These are phyloP conservation scores for Cotesia congregata DNA, from an alignment of 2,888 invertebrate species.

Conservation along the genomic window DNA sequence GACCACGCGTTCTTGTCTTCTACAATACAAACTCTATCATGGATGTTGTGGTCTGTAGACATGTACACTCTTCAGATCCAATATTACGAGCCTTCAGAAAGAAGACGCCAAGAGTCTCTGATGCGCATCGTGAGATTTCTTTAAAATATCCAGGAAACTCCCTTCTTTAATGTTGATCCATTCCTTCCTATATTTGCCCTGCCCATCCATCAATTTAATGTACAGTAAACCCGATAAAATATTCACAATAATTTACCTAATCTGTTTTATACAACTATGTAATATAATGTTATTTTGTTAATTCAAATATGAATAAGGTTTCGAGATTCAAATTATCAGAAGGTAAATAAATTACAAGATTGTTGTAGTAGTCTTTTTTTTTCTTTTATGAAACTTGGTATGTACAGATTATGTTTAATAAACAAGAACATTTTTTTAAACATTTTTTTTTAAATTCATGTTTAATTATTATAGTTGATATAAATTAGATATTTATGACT, in stretches of 20 bases:
- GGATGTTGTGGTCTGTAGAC: neutral
- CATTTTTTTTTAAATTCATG: too few relatives aligned
- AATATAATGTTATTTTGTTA: too few relatives aligned
- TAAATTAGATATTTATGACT: too few relatives aligned
- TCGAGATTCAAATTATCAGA: too few relatives aligned
- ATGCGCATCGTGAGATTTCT: constrained; percentile 22
- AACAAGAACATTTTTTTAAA: too few relatives aligned
- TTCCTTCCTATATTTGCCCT: constrained; percentile 17
- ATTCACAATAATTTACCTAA: neutral
- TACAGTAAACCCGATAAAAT: neutral
- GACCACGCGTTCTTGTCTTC: constrained; percentile 58
- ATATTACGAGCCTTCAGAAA: neutral
- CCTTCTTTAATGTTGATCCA: constrained; percentile 7
- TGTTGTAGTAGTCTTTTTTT: too few relatives aligned
- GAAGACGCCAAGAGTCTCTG: constrained; percentile 12
- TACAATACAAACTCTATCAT: constrained; percentile 28
- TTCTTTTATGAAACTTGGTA: too few relatives aligned
- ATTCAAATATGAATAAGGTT: too few relatives aligned
- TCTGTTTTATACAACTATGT: neutral
- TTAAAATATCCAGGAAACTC: constrained; percentile 25
- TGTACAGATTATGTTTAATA: too few relatives aligned
- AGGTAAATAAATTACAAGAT: too few relatives aligned
- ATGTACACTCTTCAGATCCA: neutral
- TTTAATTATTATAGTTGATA: too few relatives aligned
- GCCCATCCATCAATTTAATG: constrained; percentile 15